phyloP scores from a whole-genome alignment of 1,140 invertebrate genomes.

The Latrodectus geometricus region DNA sequence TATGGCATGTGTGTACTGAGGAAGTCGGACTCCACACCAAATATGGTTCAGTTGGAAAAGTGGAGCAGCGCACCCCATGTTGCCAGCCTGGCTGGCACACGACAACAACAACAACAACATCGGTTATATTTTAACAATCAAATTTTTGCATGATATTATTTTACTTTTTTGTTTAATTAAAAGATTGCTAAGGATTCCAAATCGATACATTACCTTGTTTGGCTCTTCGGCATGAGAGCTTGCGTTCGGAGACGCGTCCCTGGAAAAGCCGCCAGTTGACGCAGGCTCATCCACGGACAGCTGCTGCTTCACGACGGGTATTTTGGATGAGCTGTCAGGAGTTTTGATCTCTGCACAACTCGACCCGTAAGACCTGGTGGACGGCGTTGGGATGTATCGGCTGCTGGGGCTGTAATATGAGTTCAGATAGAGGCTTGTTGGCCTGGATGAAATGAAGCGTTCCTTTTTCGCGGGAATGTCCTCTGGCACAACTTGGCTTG shows the following conservation, averaged over 20 bases:
- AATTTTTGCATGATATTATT: too few species aligned
- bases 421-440: conserved; percentile 48
- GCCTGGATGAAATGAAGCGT: conserved; percentile 48
- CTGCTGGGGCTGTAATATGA: conserved; percentile 35
- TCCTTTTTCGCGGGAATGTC: conserved; percentile 44
- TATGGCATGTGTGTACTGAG: too few species aligned
- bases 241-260: conserved; percentile 52
- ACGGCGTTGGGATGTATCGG: conserved; percentile 12
- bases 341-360: not conserved
- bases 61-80: too few species aligned
- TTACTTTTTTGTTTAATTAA: too few species aligned
- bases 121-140: too few species aligned
- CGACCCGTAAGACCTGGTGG: not conserved
- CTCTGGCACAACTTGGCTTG: conserved; percentile 47
- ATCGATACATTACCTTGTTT: conserved; percentile 30
- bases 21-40: too few species aligned
- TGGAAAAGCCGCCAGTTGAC: conserved; percentile 44
- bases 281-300: conserved; percentile 40
- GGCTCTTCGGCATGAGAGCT: conserved; percentile 22
- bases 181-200: too few species aligned
- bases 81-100: too few species aligned
- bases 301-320: conserved; percentile 19
- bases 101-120: too few species aligned
- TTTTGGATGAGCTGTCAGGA: not conserved
- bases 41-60: too few species aligned